Evolutionary conservation across 2,888 invertebrate species (phyloP).

Genomic region (Blera fallax): DNA sequence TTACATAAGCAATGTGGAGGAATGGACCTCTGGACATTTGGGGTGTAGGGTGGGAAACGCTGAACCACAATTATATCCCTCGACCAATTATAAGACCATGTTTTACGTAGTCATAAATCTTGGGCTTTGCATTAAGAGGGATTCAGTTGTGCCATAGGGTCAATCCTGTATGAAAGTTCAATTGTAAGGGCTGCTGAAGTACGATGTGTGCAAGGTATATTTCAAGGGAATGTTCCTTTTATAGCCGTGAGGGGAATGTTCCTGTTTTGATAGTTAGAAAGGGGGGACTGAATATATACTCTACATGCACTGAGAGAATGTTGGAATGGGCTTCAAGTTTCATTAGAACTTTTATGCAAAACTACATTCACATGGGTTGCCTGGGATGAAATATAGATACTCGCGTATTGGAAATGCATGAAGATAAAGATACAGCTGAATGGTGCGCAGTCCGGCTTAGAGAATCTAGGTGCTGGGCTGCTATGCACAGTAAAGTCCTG

Average conservation of each 20-base stretch:
- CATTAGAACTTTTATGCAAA: background rate
- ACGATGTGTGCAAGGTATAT: background rate
- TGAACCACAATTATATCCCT: background rate
- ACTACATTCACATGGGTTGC: too few species aligned
- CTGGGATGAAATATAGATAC: too few species aligned
- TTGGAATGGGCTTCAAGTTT: background rate
- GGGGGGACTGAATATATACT: background rate
- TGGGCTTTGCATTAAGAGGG: background rate
- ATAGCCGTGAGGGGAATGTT: background rate
- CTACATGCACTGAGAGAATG: background rate
- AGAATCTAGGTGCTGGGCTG: too few species aligned
- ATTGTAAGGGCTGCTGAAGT: background rate
- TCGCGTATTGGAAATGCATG: too few species aligned
- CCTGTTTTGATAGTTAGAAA: background rate
- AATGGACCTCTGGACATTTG: background rate
- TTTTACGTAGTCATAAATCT: constrained; percentile 17
- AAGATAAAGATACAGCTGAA: too few species aligned
- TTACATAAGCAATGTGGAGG: background rate
- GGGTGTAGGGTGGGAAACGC: background rate
- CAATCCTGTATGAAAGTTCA: background rate
- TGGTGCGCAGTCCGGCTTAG: too few species aligned
- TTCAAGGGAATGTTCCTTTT: background rate
- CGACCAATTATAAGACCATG: constrained; percentile 8
- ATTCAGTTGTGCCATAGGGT: background rate
- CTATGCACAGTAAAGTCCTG: too few species aligned